Base-by-base conservation (phyloP, 1,140 invertebrate genomes). In the Drosophila orosa region DNA sequence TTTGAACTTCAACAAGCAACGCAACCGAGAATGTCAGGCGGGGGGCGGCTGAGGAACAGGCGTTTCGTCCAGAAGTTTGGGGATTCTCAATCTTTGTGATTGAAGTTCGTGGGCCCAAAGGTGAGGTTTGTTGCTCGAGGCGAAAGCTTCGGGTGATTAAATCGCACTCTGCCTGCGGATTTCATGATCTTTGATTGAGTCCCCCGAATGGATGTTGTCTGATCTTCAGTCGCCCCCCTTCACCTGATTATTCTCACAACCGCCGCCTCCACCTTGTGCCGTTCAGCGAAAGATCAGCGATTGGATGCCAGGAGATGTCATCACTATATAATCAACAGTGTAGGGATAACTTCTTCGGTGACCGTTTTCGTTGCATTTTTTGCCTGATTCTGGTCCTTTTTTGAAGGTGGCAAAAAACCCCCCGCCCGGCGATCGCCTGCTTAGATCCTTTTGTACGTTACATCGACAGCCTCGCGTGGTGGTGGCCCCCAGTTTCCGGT, bases 341-440 rank as follows among this genome's bases (percentile, higher is more conserved):
- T 52, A 40, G 52, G 10, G 45, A 47, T 48, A 19, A 24, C 31
- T 33, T 12, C 57, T 66, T 65, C 39, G 33, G 44, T 40, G 17
- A 44, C 22, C 31, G 35, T 71, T 57, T 48, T 50, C 50, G 47
- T 9, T 56, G 40, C 7, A 10, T 47, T 31, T 48, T 55, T 39
- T 37, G 50, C 8, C 68, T 55, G 60, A n/a, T 33, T 42, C 48
- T 7, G 54, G 68, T 80, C 80, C 84, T 80, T 78, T 78, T 33
- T 25, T 84, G 67, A 80, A 89, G 78, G 76, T 31, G 37, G 85
- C 84, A 89, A 89, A 82, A 86, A 78, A 79, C 29, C 71, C 79
- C 80, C 76, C 54, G 44, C 9, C 45, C 31, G 52, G 25, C 35
- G 54, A 56, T 9, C 22, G 40, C 35, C 29, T 29, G 37, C 68